Evolutionary conservation across 1,140 invertebrate genomes (phyloP).

Genomic region (Pachyrhynchus sulphureomaculatus): DNA sequence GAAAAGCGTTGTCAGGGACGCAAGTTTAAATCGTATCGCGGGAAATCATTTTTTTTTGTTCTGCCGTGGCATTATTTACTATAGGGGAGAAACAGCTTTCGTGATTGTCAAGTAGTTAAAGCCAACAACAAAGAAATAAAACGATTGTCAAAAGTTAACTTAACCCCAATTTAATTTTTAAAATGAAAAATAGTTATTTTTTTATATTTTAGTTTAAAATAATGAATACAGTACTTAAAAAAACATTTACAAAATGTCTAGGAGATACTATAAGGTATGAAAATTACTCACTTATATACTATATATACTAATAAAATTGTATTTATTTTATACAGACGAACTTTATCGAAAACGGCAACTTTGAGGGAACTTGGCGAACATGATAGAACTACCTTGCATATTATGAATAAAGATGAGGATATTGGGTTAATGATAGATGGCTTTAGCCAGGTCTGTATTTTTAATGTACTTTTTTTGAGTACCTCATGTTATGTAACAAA

Average conservation of each 20-base stretch:
- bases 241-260: background rate
- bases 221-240: background rate
- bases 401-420: slow-evolving; percentile 68
- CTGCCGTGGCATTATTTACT: no score
- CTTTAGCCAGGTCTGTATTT: slow-evolving; percentile 57
- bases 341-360: background rate
- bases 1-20: no score
- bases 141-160: no score
- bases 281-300: background rate
- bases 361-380: slow-evolving; percentile 59
- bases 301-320: no score
- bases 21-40: no score
- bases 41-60: no score
- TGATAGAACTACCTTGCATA: slow-evolving; percentile 72
- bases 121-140: no score
- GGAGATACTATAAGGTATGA: background rate
- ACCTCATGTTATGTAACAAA: background rate
- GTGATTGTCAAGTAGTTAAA: no score
- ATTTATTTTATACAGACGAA: slow-evolving; percentile 21
- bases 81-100: no score
- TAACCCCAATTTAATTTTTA: no score
- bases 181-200: no score
- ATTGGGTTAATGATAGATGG: slow-evolving; percentile 67
- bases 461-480: slow-evolving; percentile 13
- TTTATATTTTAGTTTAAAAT: no score